Conservation (phyloP, 92 coral and sea anemone genomes). For the Palythoa caribaeorum region DNA sequence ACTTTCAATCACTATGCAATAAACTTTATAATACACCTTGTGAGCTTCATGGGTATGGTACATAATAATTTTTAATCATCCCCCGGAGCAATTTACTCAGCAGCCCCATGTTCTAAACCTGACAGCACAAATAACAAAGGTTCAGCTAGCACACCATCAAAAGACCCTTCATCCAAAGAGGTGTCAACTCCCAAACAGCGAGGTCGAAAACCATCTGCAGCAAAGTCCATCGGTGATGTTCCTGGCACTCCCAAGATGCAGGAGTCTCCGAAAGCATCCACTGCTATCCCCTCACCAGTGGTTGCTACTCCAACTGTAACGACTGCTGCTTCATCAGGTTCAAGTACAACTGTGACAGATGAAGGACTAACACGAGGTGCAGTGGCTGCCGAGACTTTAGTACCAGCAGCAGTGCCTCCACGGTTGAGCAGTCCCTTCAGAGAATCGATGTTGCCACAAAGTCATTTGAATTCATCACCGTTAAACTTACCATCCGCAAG, state of each 20-base stretch:
- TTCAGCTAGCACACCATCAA: conserved; percentile 31
- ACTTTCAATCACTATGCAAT: no score
- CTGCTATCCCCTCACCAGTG: conserved; percentile 41
- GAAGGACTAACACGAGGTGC: conserved; percentile 38
- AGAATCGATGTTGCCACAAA: not conserved
- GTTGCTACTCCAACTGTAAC: conserved; percentile 47
- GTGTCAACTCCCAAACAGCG: conserved; percentile 79
- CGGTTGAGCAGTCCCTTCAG: not conserved
- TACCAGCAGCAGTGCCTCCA: not conserved
- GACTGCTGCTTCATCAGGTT: conserved; percentile 48
- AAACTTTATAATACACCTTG: no score
- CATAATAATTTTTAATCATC: conserved; percentile 48
- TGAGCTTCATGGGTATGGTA: no score
- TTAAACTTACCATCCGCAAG: conserved; percentile 31
- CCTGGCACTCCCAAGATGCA: conserved; percentile 42
- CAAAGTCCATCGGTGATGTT: conserved; percentile 61
- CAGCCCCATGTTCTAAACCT: conserved; percentile 63
- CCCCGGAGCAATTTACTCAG: conserved; percentile 57
- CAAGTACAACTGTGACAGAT: conserved; percentile 49
- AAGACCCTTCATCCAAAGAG: conserved; percentile 23
- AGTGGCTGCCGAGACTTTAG: conserved; percentile 24
- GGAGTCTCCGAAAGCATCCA: conserved; percentile 52
- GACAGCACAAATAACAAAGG: conserved; percentile 54
- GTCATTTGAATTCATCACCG: conserved; percentile 22
- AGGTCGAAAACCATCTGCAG: conserved; percentile 87